Conservation (phyloP, 2,888 invertebrate species). For the Pyrgus malvae region DNA sequence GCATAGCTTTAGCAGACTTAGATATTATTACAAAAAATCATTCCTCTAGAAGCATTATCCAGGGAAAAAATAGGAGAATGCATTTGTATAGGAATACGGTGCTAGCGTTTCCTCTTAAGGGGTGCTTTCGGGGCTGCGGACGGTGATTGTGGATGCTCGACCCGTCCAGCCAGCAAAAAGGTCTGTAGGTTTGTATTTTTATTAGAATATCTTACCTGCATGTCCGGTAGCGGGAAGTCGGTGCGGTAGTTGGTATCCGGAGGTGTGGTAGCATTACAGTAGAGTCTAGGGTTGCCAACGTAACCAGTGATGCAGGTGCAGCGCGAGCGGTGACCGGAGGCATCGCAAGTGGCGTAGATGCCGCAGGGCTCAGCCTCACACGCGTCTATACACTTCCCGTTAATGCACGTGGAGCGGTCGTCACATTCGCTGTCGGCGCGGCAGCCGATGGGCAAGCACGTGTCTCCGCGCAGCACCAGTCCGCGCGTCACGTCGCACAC, state of each 20-base stretch:
- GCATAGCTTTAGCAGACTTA: too few relatives aligned
- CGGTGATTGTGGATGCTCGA: too few relatives aligned
- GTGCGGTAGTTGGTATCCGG: conserved; percentile 81
- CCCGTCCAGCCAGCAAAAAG: too few relatives aligned
- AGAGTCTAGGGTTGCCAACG: conserved; percentile 87
- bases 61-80: too few relatives aligned
- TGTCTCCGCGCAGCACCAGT: conserved; percentile 88
- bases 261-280: conserved; percentile 83
- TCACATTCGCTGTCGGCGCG: conserved; percentile 88
- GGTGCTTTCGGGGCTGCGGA: too few relatives aligned
- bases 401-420: conserved; percentile 89
- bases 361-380: conserved; percentile 89
- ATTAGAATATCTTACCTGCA: conserved; percentile 73
- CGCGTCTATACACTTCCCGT: conserved; percentile 90
- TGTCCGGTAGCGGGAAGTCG: conserved; percentile 92
- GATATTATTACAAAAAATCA: too few relatives aligned
- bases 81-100: too few relatives aligned
- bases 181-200: neutral
- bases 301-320: conserved; percentile 91
- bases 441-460: conserved; percentile 90
- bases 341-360: conserved; percentile 88
- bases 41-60: too few relatives aligned
- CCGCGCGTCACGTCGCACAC: conserved; percentile 91
- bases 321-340: conserved; percentile 87
- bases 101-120: too few relatives aligned